Evolutionary conservation across 2,888 invertebrate species (phyloP).

Genomic region (Cosmopolites sordidus): DNA sequence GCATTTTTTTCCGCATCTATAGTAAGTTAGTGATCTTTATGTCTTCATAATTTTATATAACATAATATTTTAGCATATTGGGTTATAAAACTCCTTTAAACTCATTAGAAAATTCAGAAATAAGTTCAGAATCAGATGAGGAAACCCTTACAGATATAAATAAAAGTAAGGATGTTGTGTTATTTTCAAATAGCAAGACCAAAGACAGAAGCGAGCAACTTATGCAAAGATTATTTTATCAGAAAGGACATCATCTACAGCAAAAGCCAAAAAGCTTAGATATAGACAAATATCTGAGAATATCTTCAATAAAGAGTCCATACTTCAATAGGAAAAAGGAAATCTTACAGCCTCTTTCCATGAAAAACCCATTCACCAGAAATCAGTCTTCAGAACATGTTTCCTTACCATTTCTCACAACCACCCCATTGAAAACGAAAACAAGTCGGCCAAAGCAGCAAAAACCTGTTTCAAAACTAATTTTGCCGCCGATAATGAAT

Average conservation of each 20-base stretch:
- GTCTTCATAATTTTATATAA: background rate
- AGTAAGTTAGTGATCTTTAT: conserved; percentile 41
- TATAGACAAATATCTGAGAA: conserved; percentile 31
- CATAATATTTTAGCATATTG: conserved; percentile 15
- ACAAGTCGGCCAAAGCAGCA: conserved; percentile 23
- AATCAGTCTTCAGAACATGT: conserved; percentile 32
- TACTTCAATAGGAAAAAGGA: conserved; percentile 23
- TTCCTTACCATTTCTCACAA: conserved; percentile 38
- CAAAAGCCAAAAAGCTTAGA: conserved; percentile 27
- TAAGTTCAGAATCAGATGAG: conserved; percentile 9
- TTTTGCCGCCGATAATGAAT: conserved; percentile 39
- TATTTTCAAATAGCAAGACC: background rate
- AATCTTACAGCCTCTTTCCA: conserved; percentile 23
- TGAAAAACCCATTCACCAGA: conserved; percentile 7
- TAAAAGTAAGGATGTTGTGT: background rate
- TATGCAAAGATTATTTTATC: conserved; percentile 8
- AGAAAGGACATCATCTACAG: conserved; percentile 23
- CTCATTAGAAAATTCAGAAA: conserved; percentile 15
- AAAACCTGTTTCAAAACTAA: conserved; percentile 24
- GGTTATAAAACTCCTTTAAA: conserved; percentile 19
- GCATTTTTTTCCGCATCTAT: conserved; percentile 55
- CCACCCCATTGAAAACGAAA: conserved; percentile 13
- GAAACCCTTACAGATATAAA: background rate
- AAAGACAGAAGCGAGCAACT: conserved; percentile 3
- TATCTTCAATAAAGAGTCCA: conserved; percentile 29